phyloP scores from a whole-genome alignment of 2,888 invertebrate genomes.

The Atherix ibis region DNA sequence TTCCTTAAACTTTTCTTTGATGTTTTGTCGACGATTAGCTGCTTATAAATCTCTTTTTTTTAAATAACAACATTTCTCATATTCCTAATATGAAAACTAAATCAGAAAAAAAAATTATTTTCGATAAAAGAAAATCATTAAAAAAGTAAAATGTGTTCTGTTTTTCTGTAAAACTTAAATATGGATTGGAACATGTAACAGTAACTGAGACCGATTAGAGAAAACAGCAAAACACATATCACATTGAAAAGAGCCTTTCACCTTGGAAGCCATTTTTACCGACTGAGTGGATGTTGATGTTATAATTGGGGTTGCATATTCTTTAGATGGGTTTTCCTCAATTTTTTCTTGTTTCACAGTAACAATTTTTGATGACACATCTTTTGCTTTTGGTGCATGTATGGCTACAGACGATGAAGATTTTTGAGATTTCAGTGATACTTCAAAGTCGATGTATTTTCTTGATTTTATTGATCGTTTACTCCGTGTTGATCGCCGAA shows the following conservation, averaged over 20 bases:
- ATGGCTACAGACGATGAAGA: slow-evolving; percentile 3
- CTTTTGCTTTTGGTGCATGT: slow-evolving; percentile 1
- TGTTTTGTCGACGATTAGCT: too few species aligned
- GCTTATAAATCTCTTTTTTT: too few species aligned
- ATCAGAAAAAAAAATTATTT: too few species aligned
- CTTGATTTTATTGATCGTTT: slow-evolving; percentile 17
- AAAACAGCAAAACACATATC: slow-evolving; percentile 72
- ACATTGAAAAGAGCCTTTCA: slow-evolving; percentile 50
- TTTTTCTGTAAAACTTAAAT: slow-evolving; percentile 35
- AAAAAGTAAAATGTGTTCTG: too few species aligned
- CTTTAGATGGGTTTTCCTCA: slow-evolving; percentile 2
- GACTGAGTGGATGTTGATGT: slow-evolving; percentile 10
- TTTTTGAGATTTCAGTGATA: slow-evolving; percentile 11
- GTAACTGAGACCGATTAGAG: slow-evolving; percentile 50
- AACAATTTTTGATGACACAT: slow-evolving; percentile 9
- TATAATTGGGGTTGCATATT: not conserved
- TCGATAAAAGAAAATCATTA: too few species aligned
- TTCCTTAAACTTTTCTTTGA: too few species aligned
- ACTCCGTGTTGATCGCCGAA: slow-evolving; percentile 16
- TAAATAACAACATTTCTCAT: too few species aligned
- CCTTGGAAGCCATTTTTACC: slow-evolving; percentile 36
- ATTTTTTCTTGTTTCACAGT: slow-evolving; percentile 6
- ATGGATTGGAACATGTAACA: slow-evolving; percentile 68
- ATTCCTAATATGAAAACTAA: too few species aligned
- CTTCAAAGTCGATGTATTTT: slow-evolving; percentile 21